Conservation (phyloP, 2,888 invertebrate genomes). For the Schizaphis graminum region DNA sequence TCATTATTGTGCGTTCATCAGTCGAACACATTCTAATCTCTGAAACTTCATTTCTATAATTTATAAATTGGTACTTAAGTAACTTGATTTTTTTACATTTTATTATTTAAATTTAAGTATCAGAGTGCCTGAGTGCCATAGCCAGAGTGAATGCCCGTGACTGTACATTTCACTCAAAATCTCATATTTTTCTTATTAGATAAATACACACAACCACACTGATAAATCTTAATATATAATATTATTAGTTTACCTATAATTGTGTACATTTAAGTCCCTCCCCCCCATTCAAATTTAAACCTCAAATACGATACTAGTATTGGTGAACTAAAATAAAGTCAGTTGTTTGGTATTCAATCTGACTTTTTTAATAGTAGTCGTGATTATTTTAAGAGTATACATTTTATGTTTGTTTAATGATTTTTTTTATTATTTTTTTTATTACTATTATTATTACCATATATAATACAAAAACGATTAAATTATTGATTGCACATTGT, state of each 20-base stretch:
- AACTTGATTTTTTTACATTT: neutral
- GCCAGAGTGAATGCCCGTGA: neutral
- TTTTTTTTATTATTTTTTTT: neutral
- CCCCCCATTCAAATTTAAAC: neutral
- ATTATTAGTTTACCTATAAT: neutral
- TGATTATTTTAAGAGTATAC: neutral
- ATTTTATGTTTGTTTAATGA: slow-evolving; percentile 17
- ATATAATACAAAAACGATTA: slow-evolving; percentile 1
- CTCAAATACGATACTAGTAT: neutral
- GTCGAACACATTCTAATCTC: neutral
- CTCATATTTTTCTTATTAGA: neutral
- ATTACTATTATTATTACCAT: neutral
- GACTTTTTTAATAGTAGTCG: neutral
- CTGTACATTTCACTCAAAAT: neutral
- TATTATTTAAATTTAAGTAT: neutral
- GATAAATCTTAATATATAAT: neutral
- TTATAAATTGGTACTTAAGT: neutral
- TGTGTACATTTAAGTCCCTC: neutral
- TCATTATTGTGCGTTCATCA: neutral
- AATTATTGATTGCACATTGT: neutral
- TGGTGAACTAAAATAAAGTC: neutral
- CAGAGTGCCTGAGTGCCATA: neutral
- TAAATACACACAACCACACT: neutral
- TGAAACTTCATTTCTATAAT: neutral
- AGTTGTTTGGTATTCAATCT: neutral